Base-by-base conservation (phyloP, 2,888 invertebrate species). In the Heliconius ismenius region DNA sequence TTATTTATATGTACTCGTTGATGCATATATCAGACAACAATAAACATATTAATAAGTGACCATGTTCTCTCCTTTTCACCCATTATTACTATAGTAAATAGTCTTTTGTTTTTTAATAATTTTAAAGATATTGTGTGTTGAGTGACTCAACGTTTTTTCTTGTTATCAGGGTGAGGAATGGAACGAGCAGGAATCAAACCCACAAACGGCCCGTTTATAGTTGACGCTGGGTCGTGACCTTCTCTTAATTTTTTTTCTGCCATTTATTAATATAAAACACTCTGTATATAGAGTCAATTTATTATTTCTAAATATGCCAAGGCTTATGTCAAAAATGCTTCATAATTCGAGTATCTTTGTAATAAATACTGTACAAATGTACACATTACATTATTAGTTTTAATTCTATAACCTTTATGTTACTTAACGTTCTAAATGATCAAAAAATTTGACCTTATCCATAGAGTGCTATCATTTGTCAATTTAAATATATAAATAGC, bases 261-360 rank as follows among this genome's bases (percentile, higher is more conserved):
- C 7, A 24, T 36, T 63, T 0, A 62, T 54, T 13, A 15, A 18
- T 18, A 21, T 15, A 18, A 24, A 73, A 70, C 80, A 75, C 69
- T 11, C 79, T 80, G 76, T 79, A 75, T 73, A 54, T 13, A 39
- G 15, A 70, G 69, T 79, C 64, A 77, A 77, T 79, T 75, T 78
- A 74, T 76, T 74, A 76, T 78, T 77, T 77, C 72, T 63, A 74
- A 78, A 76, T 74, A 26, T 77, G 77, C 69, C 79, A 80, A 79
- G 77, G 76, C 58, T 68, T 62, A 26, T 67, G 70, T 76, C 76
- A 73, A 72, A 76, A 39, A 54, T 64, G 58, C 72, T 76, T 65
- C 58, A 72, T 76, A 72, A 69, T 73, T 73, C 64, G 76, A 60
- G 54, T 73, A 65, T n/a, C 70, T 72, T 64, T 36, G 64, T 65